These are phyloP conservation scores for Thamnaconus septentrionalis DNA, from an alignment of 2,113 vertebrate genomes.

Conservation along the genomic window DNA sequence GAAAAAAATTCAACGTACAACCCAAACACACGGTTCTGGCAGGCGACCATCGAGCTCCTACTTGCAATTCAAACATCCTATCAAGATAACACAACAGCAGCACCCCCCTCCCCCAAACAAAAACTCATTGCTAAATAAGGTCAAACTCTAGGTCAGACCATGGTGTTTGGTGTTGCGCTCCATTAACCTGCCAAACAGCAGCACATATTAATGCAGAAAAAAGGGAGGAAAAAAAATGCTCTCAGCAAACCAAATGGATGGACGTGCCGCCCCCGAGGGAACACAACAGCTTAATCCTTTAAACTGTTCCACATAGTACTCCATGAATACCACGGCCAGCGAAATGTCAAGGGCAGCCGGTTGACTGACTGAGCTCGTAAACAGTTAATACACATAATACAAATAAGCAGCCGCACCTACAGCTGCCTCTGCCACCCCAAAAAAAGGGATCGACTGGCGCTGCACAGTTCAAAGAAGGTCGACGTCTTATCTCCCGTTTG, in stretches of 20 bases:
- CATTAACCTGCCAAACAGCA: slow-evolving; percentile 64
- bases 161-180: slow-evolving; percentile 57
- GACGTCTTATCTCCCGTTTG: slow-evolving; percentile 64
- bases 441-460: slow-evolving; percentile 46
- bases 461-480: slow-evolving; percentile 55
- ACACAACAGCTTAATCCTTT: slow-evolving; percentile 69
- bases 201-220: slow-evolving; percentile 50
- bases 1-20: neutral
- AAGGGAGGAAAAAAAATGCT: slow-evolving; percentile 13
- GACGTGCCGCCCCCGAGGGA: slow-evolving; percentile 55
- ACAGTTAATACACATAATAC: slow-evolving; percentile 54
- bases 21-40: too few relatives aligned
- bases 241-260: slow-evolving; percentile 34
- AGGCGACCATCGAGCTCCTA: neutral
- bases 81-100: slow-evolving; percentile 12
- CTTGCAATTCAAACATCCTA: slow-evolving; percentile 7
- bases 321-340: slow-evolving; percentile 61
- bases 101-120: slow-evolving; percentile 4
- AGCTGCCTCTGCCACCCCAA: slow-evolving; percentile 34
- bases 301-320: slow-evolving; percentile 68
- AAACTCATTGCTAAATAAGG: slow-evolving; percentile 54
- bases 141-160: slow-evolving; percentile 57
- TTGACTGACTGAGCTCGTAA: slow-evolving; percentile 63
- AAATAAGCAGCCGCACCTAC: slow-evolving; percentile 40
- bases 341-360: slow-evolving; percentile 64